Conservation (phyloP, 2,888 invertebrate species). For the Lordiphosa andalusiaca region DNA sequence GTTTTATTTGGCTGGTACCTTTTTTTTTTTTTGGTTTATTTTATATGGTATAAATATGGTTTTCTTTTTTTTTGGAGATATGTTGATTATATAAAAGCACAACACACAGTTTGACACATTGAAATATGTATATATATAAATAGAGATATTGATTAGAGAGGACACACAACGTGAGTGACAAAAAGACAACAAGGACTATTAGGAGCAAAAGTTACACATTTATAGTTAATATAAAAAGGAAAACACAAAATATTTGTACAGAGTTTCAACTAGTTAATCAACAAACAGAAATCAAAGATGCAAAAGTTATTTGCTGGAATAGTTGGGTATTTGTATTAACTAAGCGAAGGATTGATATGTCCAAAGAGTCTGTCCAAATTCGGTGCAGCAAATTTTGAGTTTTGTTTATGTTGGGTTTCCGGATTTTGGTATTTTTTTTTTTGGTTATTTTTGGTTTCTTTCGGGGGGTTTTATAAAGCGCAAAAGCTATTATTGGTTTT, state of each 20-base stretch:
- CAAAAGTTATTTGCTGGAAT: no score
- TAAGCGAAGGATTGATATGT: no score
- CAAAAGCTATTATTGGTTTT: no score
- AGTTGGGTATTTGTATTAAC: no score
- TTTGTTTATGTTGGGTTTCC: no score
- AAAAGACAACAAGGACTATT: slow-evolving; percentile 21
- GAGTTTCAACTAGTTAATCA: not conserved
- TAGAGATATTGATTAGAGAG: slow-evolving; percentile 27
- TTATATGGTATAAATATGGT: slow-evolving; percentile 12
- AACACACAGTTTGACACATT: slow-evolving; percentile 74
- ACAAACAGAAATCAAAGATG: no score
- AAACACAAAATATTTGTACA: slow-evolving; percentile 5
- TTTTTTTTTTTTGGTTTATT: slow-evolving; percentile 11
- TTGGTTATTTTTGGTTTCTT: no score
- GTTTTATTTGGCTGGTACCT: slow-evolving; percentile 59
- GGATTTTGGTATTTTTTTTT: no score
- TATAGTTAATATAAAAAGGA: not conserved
- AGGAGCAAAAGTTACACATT: slow-evolving; percentile 14
- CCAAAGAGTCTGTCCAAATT: no score
- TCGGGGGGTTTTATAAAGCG: no score
- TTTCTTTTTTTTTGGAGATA: slow-evolving; percentile 24
- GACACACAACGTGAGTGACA: slow-evolving; percentile 18
- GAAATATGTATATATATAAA: slow-evolving; percentile 63
- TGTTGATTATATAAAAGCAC: slow-evolving; percentile 65
- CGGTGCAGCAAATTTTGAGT: no score